Evolutionary conservation across 2,888 invertebrate genomes (phyloP).

Genomic region (Lycocerus yunnanus): DNA sequence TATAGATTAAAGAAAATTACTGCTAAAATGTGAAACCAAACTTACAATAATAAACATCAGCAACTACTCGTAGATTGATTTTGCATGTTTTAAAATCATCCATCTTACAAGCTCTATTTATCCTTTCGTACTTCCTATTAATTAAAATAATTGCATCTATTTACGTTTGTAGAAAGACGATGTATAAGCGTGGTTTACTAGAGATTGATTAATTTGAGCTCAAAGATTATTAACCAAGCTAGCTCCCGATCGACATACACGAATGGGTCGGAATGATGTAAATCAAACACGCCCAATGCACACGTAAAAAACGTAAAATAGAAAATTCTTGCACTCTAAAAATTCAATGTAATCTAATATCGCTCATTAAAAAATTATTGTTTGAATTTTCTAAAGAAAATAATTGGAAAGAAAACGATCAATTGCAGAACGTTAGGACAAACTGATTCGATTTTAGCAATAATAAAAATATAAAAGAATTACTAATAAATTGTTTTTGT

Average conservation of each 20-base stretch:
- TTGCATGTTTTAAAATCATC: background rate
- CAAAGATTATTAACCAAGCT: background rate
- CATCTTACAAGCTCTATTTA: background rate
- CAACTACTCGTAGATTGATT: background rate
- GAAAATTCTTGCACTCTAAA: too few relatives aligned
- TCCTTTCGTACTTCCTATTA: background rate
- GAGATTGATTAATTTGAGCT: background rate
- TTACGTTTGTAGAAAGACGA: background rate
- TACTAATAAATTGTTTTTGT: background rate
- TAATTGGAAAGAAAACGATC: too few relatives aligned
- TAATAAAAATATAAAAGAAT: too few relatives aligned
- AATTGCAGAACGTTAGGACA: too few relatives aligned
- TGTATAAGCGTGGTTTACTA: background rate
- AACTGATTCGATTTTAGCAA: too few relatives aligned
- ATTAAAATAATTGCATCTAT: background rate
- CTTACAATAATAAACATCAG: background rate
- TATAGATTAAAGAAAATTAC: background rate
- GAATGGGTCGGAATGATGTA: background rate
- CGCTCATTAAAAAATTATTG: too few relatives aligned
- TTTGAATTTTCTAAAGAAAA: too few relatives aligned
- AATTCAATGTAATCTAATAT: too few relatives aligned
- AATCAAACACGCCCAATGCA: background rate
- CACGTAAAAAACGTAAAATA: too few relatives aligned
- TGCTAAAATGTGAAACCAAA: too few relatives aligned
- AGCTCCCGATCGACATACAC: too few relatives aligned